Conservation (phyloP, 2,888 invertebrate genomes). For the Andricus curvator region DNA sequence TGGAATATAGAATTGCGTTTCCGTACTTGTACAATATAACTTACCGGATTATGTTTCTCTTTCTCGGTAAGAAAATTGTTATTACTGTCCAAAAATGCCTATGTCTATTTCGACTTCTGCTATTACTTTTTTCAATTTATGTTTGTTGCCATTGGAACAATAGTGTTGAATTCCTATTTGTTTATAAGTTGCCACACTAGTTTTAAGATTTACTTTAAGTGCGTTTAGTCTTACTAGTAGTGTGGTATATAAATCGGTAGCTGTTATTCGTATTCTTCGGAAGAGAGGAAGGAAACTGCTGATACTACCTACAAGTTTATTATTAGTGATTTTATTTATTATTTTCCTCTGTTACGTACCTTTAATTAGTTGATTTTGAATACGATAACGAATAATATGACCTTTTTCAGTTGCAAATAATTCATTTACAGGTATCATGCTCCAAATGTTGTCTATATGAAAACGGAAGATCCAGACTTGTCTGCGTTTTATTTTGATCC, state of each 20-base stretch:
- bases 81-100: conserved; percentile 10
- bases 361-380: not conserved
- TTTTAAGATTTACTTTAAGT: conserved; percentile 74
- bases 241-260: conserved; percentile 80
- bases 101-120: not conserved
- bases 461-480: conserved; percentile 99
- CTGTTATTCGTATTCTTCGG: conserved; percentile 80
- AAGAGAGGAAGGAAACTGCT: conserved; percentile 80
- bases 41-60: conserved; percentile 99
- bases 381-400: not conserved
- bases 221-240: conserved; percentile 42
- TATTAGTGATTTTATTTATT: not conserved
- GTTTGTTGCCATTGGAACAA: not conserved
- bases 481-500: conserved; percentile 99
- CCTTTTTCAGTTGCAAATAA: not conserved
- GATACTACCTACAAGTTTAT: conserved; percentile 79
- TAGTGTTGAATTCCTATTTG: not conserved
- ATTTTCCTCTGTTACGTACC: not conserved
- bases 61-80: conserved; percentile 89
- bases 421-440: conserved; percentile 93
- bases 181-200: conserved; percentile 67
- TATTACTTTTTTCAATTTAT: too few relatives aligned
- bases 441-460: conserved; percentile 99
- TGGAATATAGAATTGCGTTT: conserved; percentile 99
- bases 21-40: conserved; percentile 99